Base-by-base conservation (phyloP, 2,888 invertebrate genomes). In the Hipparchia semele region DNA sequence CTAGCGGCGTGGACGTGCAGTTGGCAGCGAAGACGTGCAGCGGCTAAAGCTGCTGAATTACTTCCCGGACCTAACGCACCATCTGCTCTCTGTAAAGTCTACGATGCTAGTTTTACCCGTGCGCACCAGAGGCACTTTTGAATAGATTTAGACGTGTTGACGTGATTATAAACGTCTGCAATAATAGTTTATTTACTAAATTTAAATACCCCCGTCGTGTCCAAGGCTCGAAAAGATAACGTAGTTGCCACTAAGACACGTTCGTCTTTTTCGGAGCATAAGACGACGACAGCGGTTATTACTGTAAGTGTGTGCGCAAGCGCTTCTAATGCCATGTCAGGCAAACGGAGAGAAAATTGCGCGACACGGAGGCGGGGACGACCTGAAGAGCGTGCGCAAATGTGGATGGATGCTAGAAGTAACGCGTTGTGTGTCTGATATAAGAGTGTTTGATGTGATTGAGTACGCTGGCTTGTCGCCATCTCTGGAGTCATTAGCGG, bases 1-100 rank as follows among this genome's bases (percentile, higher is more conserved):
- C 96, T 98, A 80, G 97, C 97, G 67, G 97, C 96, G 77, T 98
- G 98, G 97, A 97, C 98, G 78, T 97, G 97, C 92, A 95, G 98
- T 86, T 97, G 97, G 96, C 97, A 98, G 88, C 95, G 97, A 81
- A 95, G 96, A 86, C 95, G 96, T 82, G 96, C 92, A 94, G 95
- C 94, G 88, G 95, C 89, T 88, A 95, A 91, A 95, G 96, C 91
- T 88, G 95, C 85, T 68, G 96, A 96, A 86, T 95, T 96, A 62
- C 96, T 96, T 23, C 95, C 96, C 66, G 96, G 95, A 78, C 94
- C 95, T 66, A 94, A 94, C 72, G 94, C 94, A 54, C 93, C 94
- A 53, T 93, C 94, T 70, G 92, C 95, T 78, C 95, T 98, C 83
- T 97, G 97, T 94, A 98, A 98, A 94, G 95, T 98, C 82, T 98